These are phyloP conservation scores for Adoxophyes honmai DNA, from an alignment of 1,140 invertebrate species.

Conservation along the genomic window DNA sequence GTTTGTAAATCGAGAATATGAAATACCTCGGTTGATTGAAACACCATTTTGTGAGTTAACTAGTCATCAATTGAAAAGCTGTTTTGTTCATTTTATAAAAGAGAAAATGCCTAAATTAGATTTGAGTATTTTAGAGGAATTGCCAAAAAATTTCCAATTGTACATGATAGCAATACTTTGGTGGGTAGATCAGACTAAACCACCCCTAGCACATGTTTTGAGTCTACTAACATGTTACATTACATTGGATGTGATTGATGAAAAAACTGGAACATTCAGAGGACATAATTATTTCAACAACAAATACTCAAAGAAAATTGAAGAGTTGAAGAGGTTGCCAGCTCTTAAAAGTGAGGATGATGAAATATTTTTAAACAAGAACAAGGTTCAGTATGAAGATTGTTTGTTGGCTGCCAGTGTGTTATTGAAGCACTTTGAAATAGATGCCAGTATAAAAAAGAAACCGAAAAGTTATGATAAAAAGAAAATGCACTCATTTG, in stretches of 20 bases:
- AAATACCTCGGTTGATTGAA: constrained; percentile 52
- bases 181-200: constrained; percentile 79
- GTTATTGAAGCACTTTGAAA: constrained; percentile 81
- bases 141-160: constrained; percentile 81
- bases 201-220: constrained; percentile 78
- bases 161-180: constrained; percentile 81
- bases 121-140: constrained; percentile 54
- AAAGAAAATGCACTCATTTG: constrained; percentile 81
- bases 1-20: constrained; percentile 41
- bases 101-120: constrained; percentile 63
- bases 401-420: constrained; percentile 79
- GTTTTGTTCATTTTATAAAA: constrained; percentile 69
- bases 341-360: constrained; percentile 31
- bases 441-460: constrained; percentile 78
- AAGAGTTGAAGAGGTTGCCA: constrained; percentile 45
- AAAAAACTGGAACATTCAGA: constrained; percentile 76
- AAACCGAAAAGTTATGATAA: constrained; percentile 80
- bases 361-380: constrained; percentile 57
- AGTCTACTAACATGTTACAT: constrained; percentile 80
- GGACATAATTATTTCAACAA: constrained; percentile 68
- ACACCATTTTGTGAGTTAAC: constrained; percentile 53
- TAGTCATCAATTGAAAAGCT: constrained; percentile 49
- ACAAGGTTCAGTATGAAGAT: constrained; percentile 76
- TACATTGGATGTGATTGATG: constrained; percentile 80
- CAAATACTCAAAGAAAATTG: constrained; percentile 58